Percentiles rank a stretch among this genome's conserved stretches.
Evolutionary conservation across 2,797 vertebrate species (phyloP).

Genomic region (Pseudomugil gertrudae): DNA sequence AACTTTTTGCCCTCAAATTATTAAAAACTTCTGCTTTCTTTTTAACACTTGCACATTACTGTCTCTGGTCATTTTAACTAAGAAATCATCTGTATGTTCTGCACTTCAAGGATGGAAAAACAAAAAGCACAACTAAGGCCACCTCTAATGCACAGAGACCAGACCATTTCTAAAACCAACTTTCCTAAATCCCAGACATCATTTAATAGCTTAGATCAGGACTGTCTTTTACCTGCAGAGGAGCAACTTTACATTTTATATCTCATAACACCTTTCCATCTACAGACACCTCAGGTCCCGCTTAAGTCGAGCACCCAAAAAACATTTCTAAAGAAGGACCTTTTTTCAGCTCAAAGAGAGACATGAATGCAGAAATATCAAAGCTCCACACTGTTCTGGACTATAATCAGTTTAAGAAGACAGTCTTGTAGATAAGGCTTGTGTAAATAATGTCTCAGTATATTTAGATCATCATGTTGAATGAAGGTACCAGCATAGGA

Average conservation of each 20-base stretch:
- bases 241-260: background rate
- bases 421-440: constrained; percentile 64
- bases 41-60: constrained; percentile 7
- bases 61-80: background rate
- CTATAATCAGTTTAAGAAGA: constrained; percentile 44
- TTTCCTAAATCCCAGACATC: constrained; percentile 26
- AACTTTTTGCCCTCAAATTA: constrained; percentile 30
- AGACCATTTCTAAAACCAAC: constrained; percentile 31
- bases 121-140: constrained; percentile 21
- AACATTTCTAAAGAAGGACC: no score
- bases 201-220: constrained; percentile 26
- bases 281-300: no score
- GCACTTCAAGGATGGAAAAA: background rate
- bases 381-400: constrained; percentile 27
- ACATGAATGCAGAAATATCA: constrained; percentile 27
- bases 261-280: no score
- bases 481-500: constrained; percentile 72
- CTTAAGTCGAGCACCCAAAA: no score
- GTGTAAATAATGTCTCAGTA: constrained; percentile 65
- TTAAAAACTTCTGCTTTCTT: constrained; percentile 37
- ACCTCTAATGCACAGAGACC: constrained; percentile 17
- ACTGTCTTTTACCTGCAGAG: constrained; percentile 38
- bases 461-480: constrained; percentile 62
- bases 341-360: constrained; percentile 15
- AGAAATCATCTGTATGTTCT: background rate